phyloP scores from a whole-genome alignment of 2,113 vertebrate genomes.

The Cynoglossus semilaevis region DNA sequence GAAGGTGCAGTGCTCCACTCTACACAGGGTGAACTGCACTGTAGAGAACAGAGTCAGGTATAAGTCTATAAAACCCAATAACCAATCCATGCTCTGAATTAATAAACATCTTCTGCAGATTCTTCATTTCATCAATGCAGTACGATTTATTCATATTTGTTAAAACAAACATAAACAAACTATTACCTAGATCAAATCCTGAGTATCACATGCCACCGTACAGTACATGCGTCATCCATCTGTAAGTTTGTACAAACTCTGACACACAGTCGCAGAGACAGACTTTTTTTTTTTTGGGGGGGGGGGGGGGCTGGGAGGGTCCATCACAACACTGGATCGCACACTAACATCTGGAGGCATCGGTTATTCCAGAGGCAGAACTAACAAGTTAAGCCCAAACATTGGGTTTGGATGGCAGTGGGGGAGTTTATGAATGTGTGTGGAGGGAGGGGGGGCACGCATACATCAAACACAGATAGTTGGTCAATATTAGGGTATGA shows the following conservation, averaged over 20 bases:
- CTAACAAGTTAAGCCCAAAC: slow-evolving; percentile 96
- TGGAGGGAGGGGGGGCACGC: slow-evolving; percentile 75
- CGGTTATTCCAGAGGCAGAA: slow-evolving; percentile 90
- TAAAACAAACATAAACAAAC: slow-evolving; percentile 3
- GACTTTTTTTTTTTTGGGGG: slow-evolving; percentile 7
- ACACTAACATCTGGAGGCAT: slow-evolving; percentile 90
- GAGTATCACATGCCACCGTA: background rate
- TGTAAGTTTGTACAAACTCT: slow-evolving; percentile 34
- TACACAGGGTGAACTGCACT: too few species aligned
- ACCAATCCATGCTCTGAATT: too few species aligned
- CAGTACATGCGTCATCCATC: slow-evolving; percentile 37
- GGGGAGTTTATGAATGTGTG: slow-evolving; percentile 39
- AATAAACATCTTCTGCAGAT: too few species aligned
- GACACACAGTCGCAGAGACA: slow-evolving; percentile 64
- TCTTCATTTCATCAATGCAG: too few species aligned
- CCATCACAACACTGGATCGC: slow-evolving; percentile 88
- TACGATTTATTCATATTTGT: too few species aligned
- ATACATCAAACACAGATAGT: slow-evolving; percentile 92
- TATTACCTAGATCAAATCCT: background rate
- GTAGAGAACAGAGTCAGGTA: too few species aligned
- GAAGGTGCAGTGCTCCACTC: too few species aligned
- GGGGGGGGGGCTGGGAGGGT: slow-evolving; percentile 37
- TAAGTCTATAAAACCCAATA: too few species aligned
- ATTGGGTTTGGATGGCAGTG: slow-evolving; percentile 84
- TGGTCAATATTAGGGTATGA: slow-evolving; percentile 92